Evolutionary conservation across 2,113 vertebrate genomes (phyloP).

Genomic region (Zingel zingel): DNA sequence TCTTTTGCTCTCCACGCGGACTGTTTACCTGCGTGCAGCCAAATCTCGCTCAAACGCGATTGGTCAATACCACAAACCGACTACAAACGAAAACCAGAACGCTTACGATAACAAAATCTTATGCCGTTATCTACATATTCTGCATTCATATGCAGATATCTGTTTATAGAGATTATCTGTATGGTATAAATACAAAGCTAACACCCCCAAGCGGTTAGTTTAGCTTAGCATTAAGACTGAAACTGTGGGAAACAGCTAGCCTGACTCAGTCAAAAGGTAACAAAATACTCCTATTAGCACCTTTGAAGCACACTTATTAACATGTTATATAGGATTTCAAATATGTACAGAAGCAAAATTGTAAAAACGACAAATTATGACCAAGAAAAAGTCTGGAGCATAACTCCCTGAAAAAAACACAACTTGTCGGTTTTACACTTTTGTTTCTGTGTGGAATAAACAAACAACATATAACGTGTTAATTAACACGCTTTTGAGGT

Average conservation of each 20-base stretch:
- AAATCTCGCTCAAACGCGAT: too few species aligned
- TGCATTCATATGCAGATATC: too few species aligned
- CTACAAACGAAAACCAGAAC: too few species aligned
- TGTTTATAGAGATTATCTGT: too few species aligned
- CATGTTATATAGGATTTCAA: not conserved
- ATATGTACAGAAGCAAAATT: not conserved
- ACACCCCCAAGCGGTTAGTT: rapidly evolving
- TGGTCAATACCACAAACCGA: too few species aligned
- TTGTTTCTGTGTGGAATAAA: not conserved
- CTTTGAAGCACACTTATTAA: not conserved
- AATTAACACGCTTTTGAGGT: too few species aligned
- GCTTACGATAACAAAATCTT: too few species aligned
- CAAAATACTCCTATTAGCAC: not conserved
- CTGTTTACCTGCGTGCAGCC: too few species aligned
- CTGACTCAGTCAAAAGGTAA: not conserved
- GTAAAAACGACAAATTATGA: not conserved
- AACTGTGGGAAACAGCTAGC: not conserved
- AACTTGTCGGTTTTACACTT: not conserved
- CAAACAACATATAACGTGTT: too few species aligned
- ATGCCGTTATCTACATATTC: too few species aligned
- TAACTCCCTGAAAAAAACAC: not conserved
- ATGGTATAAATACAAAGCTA: not conserved
- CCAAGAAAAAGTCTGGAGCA: not conserved
- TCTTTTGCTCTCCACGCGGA: too few species aligned
- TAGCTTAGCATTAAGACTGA: constrained; percentile 3